Evolutionary conservation across 2,113 vertebrate genomes (phyloP), one percentile per base, ranked within the genome.

Genomic region (Apteryx mantelli): DNA sequence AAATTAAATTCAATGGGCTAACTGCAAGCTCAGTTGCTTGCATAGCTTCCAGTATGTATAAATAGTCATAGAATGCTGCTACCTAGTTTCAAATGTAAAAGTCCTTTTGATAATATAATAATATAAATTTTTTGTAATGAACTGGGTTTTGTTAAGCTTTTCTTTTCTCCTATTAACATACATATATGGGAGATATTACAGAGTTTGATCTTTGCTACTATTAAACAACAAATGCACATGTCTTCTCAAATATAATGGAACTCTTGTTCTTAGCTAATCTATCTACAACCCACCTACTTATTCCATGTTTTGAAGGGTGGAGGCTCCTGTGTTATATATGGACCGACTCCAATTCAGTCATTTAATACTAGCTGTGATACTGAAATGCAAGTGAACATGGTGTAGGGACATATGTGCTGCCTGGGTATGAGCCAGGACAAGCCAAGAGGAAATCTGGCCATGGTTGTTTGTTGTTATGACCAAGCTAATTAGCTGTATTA

Each of bases 1-100:
- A 91, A 95, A 96, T 95, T 90, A 86, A 95, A 88, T 95, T 91
- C 11, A n/a, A 61, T 93, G 78, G 89, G 64, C 50, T 89, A 58
- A 92, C 74, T 89, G 20, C 26, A 79, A 80, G 46, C 40, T 88
- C 46, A 46, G 26, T 96, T 88, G 24, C 75, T 86, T 91, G 55
- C 68, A 21, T n/a, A 88, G 64, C 82, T 87, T 94, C 55, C n/a
- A 83, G 40, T 58, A 22, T 91, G 55, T 81, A 34, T 88, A 88
- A 91, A 88, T 78, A 95, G 26, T 55, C 83, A 26, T 55, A 55
- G 34, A 83, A 68, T 61, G 38, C 50, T 83, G 36, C 68, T 94
- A 68, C 24, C 30, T 71, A 50, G 13, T 93, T 86, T 86, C 40
- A 81, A 22, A 86, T 86, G 48, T 82, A 79, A 16, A 85, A 89